These are phyloP conservation scores for Hymenopus coronatus DNA, from an alignment of 2,888 invertebrate genomes.

Conservation along the genomic window DNA sequence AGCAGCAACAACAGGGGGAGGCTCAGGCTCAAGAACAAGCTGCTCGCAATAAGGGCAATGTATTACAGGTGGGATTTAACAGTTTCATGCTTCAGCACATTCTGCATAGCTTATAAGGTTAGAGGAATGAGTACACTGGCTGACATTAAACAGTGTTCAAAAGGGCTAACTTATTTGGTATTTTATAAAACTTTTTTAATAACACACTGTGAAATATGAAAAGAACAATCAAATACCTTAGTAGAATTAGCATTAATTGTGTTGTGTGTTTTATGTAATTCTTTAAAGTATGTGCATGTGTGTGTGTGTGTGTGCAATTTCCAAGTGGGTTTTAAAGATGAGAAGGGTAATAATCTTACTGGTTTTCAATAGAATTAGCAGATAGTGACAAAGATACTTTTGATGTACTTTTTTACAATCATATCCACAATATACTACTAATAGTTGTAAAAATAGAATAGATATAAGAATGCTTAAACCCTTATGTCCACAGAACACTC, in stretches of 20 bases:
- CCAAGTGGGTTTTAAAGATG: neutral
- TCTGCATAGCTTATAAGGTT: neutral
- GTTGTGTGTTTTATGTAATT: neutral
- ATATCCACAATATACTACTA: too few relatives aligned
- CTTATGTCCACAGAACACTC: too few relatives aligned
- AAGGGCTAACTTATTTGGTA: neutral
- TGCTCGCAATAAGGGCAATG: slow-evolving; percentile 30
- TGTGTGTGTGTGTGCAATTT: neutral
- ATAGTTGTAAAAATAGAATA: too few relatives aligned
- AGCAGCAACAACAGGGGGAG: slow-evolving; percentile 34
- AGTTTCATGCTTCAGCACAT: neutral
- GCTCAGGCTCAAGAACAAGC: slow-evolving; percentile 47
- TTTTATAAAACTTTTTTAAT: neutral
- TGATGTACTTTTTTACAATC: too few relatives aligned
- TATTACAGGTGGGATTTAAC: slow-evolving; percentile 57
- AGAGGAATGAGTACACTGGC: neutral
- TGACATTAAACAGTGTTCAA: neutral
- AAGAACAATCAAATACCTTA: neutral
- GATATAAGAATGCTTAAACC: too few relatives aligned
- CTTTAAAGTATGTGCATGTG: neutral
- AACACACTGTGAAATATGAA: neutral
- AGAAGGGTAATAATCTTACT: neutral
- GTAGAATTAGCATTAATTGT: neutral
- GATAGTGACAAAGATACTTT: neutral
- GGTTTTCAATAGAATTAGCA: neutral